Evolutionary conservation across 2,113 vertebrate species (phyloP).

Genomic region (Excalfactoria chinensis): DNA sequence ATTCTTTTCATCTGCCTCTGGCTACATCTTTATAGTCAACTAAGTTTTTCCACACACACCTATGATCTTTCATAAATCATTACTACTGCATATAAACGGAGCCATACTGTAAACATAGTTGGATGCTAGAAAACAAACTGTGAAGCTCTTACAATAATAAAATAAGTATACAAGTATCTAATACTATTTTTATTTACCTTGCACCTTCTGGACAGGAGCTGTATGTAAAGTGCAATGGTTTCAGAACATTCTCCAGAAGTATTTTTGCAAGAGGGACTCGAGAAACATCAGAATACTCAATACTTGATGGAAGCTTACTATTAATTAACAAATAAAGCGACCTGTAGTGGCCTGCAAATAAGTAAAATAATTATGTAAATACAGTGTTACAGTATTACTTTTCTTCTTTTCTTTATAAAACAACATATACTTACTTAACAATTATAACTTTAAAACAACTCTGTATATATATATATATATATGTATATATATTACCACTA

Average conservation of each 20-base stretch:
- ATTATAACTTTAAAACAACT: not conserved
- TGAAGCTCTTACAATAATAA: not conserved
- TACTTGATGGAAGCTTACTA: slow-evolving; percentile 93
- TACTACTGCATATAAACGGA: not conserved
- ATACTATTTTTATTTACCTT: slow-evolving; percentile 80
- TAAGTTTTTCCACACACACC: not conserved
- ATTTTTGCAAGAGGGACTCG: slow-evolving; percentile 92
- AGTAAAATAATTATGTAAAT: not conserved
- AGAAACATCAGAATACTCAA: slow-evolving; percentile 92
- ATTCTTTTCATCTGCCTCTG: not conserved
- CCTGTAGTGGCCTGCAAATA: slow-evolving; percentile 89
- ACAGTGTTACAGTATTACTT: not conserved
- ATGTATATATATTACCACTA: too few species aligned
- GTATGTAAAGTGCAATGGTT: slow-evolving; percentile 98
- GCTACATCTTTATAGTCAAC: not conserved
- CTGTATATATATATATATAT: not conserved
- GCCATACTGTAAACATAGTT: not conserved
- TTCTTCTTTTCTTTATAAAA: not conserved
- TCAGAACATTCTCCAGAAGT: slow-evolving; percentile 95
- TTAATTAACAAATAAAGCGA: slow-evolving; percentile 94
- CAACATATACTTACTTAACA: not conserved
- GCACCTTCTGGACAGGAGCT: slow-evolving; percentile 91
- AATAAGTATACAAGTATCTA: not conserved
- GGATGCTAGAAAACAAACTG: not conserved
- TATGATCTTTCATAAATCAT: not conserved